Evolutionary conservation across 2,797 vertebrate species (phyloP).

Genomic region (Botia almorhae): DNA sequence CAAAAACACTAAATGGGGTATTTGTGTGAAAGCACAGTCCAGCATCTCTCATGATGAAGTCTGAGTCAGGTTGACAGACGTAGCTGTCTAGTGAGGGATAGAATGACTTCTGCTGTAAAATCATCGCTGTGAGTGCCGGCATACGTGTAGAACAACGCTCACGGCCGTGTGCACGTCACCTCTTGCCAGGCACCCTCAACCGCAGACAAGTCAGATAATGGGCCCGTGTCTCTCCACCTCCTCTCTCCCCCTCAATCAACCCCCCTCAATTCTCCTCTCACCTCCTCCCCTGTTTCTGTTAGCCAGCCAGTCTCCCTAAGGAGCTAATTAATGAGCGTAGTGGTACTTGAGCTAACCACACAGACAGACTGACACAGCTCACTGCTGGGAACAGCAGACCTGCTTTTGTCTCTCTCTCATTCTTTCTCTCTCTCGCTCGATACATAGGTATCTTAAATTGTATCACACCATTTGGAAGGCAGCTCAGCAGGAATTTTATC

Average conservation of each 20-base stretch:
- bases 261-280: conserved; percentile 14
- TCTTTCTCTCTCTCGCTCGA: background rate
- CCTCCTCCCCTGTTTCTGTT: conserved; percentile 34
- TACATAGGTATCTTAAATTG: conserved; percentile 28
- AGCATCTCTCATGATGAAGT: conserved; percentile 23
- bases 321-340: conserved; percentile 62
- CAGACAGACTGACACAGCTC: conserved; percentile 47
- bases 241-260: conserved; percentile 31
- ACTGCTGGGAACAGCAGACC: conserved; percentile 38
- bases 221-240: conserved; percentile 22
- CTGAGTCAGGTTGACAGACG: conserved; percentile 15
- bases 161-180: background rate
- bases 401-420: conserved; percentile 39
- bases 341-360: conserved; percentile 46
- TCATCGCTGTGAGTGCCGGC: conserved; percentile 9
- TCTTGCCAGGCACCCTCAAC: conserved; percentile 42
- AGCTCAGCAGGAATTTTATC: conserved; percentile 11
- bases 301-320: conserved; percentile 57
- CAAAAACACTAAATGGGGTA: background rate
- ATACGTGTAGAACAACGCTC: conserved; percentile 13
- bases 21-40: background rate
- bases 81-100: conserved; percentile 12
- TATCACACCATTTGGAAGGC: conserved; percentile 8
- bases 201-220: conserved; percentile 46
- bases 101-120: conserved; percentile 4